Evolutionary conservation across 2,888 invertebrate species (phyloP).

Genomic region (Glomeris marginata): DNA sequence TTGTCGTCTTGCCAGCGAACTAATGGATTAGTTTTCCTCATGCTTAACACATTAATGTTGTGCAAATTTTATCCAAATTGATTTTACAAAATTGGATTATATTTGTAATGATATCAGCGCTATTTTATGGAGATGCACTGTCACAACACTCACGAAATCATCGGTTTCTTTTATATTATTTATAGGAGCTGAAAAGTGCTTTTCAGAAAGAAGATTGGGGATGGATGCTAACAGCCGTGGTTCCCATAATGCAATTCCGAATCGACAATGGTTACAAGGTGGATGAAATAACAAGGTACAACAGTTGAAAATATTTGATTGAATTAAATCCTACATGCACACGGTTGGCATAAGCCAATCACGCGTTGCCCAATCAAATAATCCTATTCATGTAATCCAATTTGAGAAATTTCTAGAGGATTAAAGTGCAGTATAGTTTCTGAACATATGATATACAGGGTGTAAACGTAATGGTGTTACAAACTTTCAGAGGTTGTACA

Average conservation of each 20-base stretch:
- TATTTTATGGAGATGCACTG: neutral
- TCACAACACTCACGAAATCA: neutral
- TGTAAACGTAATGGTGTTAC: too few species aligned
- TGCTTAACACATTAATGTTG: too few species aligned
- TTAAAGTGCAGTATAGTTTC: too few species aligned
- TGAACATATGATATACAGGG: neutral
- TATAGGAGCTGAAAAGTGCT: slow-evolving; percentile 13
- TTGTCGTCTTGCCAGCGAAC: too few species aligned
- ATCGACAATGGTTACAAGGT: slow-evolving; percentile 18
- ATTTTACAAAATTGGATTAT: too few species aligned
- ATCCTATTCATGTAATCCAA: neutral
- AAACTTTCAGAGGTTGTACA: too few species aligned
- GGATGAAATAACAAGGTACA: slow-evolving; percentile 11
- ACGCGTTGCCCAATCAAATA: neutral
- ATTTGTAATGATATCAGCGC: too few species aligned
- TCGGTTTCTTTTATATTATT: neutral
- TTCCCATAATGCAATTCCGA: slow-evolving; percentile 14
- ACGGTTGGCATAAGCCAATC: neutral
- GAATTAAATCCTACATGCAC: neutral
- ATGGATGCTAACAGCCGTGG: slow-evolving; percentile 14
- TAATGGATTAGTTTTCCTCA: too few species aligned
- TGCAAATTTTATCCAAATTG: too few species aligned
- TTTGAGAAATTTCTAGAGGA: too few species aligned
- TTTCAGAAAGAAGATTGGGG: slow-evolving; percentile 15
- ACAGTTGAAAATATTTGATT: neutral